Base-by-base conservation (phyloP, 1,140 invertebrate species). In the Colletes latitarsis region DNA sequence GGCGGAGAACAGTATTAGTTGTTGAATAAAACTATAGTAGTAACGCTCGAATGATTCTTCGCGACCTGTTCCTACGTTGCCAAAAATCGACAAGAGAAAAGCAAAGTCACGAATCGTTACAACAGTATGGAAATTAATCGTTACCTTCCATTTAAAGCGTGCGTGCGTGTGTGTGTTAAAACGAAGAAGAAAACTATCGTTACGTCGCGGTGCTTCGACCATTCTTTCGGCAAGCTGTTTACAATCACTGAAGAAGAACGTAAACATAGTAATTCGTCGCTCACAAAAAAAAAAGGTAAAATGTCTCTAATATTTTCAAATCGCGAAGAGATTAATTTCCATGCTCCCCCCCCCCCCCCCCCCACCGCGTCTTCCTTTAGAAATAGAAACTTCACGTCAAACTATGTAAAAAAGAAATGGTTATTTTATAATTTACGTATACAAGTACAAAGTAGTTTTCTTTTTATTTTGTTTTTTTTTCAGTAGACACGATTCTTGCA, bases 161-260 rank as follows among this genome's bases (percentile, higher is more conserved):
- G 41, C 73, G 78, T 39, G 70, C 5, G 15, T 5, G 15, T 19
- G 73, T 69, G 80, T 83, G 84, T 81, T 76, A 85, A 85, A 80
- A 12, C n/a, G 49, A 52, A 52, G 8, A 21, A 46, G 10, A 39
- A 19, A n/a, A 63, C 30, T 21, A 0, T 41, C 41, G 19, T 52
- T 55, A n/a, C 72, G 46, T 57, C 49, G 49, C 10, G 14, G 41
- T 41, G 21, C 21, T 21, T 83, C n/a, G 64, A 1, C 60, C 66
- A 70, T 69, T 57, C 21, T 60, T 77, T 86, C 49, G 81, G 86
- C 81, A 30, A 30, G 30, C 30, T 30, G 30, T 30, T 30, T 30
- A 30, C 30, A 83, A 86, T 87, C 81, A 81, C 1, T 46, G 43
- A 76, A 82, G 15, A 12, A 43, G 1, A 9, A 53, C 17, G 41